Evolutionary conservation across 2,797 vertebrate species (phyloP).

Genomic region (Poliocrania exsul): DNA sequence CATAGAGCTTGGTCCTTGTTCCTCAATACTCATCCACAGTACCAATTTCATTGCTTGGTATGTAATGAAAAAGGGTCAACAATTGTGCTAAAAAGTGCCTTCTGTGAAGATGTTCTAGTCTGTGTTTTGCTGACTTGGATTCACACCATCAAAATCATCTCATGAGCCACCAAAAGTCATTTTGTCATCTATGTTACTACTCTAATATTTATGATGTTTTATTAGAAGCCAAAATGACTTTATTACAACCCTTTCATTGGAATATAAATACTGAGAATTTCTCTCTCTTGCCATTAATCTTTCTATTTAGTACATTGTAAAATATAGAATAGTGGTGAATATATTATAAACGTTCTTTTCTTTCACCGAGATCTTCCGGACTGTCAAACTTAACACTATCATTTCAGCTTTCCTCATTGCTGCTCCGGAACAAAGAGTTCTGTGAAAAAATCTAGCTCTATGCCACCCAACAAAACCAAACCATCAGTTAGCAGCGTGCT

Average conservation of each 20-base stretch:
- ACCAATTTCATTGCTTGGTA: neutral
- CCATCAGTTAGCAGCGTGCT: neutral
- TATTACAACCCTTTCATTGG: neutral
- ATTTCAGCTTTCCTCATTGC: conserved; percentile 46
- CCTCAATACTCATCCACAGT: neutral
- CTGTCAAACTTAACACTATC: conserved; percentile 39
- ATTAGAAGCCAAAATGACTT: conserved; percentile 59
- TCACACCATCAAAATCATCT: neutral
- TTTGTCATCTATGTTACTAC: conserved; percentile 34
- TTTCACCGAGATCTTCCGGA: conserved; percentile 47
- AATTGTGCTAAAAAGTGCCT: neutral
- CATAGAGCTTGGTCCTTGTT: neutral
- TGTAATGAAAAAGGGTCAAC: neutral
- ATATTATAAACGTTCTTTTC: conserved; percentile 15
- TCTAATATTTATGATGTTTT: conserved; percentile 47
- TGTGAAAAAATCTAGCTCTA: neutral
- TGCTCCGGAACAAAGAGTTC: neutral
- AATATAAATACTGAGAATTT: neutral
- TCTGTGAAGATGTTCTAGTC: neutral
- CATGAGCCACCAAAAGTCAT: neutral
- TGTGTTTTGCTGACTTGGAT: neutral
- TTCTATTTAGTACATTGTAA: neutral
- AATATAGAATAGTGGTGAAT: neutral
- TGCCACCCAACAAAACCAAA: neutral
- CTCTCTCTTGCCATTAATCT: neutral